A percentile compares a stretch with the other conserved stretches of the same genome.
These are phyloP conservation scores for Chymomyza caudatula DNA, from an alignment of 2,888 invertebrate species.

Conservation along the genomic window DNA sequence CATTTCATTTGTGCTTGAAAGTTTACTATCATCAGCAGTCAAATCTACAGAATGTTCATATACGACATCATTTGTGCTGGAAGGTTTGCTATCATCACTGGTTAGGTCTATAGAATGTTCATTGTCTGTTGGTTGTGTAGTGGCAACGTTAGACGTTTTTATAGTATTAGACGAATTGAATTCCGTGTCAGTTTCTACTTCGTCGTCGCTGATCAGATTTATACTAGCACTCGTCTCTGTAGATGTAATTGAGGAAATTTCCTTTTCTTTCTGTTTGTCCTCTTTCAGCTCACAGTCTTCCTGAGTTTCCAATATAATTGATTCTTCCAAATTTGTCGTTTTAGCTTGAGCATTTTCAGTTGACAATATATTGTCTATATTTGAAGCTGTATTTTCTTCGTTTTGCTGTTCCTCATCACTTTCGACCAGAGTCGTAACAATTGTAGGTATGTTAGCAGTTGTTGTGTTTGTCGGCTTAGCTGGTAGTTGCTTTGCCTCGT, in stretches of 20 bases:
- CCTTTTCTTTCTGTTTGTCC: background rate
- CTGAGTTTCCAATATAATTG: background rate
- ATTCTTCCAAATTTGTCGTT: no score
- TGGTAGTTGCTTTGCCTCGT: no score
- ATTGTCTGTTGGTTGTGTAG: background rate
- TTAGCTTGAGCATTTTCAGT: no score
- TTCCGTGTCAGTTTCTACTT: background rate
- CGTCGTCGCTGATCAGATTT: background rate
- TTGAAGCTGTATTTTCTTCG: no score
- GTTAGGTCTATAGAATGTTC: background rate
- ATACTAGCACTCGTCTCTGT: background rate
- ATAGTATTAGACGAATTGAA: background rate
- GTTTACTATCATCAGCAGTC: background rate
- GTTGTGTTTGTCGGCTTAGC: no score
- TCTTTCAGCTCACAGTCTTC: background rate
- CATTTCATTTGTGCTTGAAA: no score
- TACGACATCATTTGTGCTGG: background rate
- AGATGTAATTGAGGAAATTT: background rate
- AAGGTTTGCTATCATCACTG: background rate
- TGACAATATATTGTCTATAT: no score
- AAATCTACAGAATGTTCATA: background rate
- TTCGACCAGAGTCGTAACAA: no score
- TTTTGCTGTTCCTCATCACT: no score
- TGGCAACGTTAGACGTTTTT: no score
- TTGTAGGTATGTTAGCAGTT: no score